These are phyloP conservation scores for Enteromius thamalakanensis DNA, from an alignment of 2,797 vertebrate species.

Conservation along the genomic window DNA sequence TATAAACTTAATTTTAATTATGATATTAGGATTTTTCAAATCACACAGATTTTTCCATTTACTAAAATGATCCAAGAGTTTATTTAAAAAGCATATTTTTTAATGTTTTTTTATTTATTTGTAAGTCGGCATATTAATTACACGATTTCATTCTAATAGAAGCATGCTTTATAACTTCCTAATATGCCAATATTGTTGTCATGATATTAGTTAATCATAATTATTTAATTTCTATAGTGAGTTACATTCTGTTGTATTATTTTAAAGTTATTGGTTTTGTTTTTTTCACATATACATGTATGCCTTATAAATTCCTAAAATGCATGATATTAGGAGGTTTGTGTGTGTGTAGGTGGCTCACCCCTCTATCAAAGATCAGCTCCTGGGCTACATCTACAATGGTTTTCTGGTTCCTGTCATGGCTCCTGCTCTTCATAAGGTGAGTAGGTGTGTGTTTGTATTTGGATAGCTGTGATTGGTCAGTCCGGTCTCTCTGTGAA, in stretches of 20 bases:
- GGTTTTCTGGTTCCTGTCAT: slow-evolving; percentile 95
- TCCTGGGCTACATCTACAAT: slow-evolving; percentile 94
- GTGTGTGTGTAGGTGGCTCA: slow-evolving; percentile 83
- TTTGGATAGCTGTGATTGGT: neutral
- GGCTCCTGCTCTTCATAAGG: slow-evolving; percentile 97
- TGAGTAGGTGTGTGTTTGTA: slow-evolving; percentile 56
- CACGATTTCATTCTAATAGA: neutral
- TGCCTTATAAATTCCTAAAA: neutral
- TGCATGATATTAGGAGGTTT: neutral
- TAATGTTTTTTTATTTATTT: neutral
- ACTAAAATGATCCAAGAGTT: no score
- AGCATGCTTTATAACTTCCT: neutral
- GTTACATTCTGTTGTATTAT: no score
- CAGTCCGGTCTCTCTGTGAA: neutral
- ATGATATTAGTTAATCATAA: neutral
- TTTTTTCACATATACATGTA: no score
- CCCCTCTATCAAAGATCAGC: slow-evolving; percentile 87
- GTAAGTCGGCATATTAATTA: neutral
- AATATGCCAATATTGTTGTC: neutral
- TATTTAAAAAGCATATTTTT: no score
- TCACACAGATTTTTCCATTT: no score
- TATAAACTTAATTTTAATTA: no score
- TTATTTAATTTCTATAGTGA: neutral
- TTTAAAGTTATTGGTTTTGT: no score
- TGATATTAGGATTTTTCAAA: no score